phyloP scores from a whole-genome alignment of 2,113 vertebrate genomes.

The Equus przewalskii region DNA sequence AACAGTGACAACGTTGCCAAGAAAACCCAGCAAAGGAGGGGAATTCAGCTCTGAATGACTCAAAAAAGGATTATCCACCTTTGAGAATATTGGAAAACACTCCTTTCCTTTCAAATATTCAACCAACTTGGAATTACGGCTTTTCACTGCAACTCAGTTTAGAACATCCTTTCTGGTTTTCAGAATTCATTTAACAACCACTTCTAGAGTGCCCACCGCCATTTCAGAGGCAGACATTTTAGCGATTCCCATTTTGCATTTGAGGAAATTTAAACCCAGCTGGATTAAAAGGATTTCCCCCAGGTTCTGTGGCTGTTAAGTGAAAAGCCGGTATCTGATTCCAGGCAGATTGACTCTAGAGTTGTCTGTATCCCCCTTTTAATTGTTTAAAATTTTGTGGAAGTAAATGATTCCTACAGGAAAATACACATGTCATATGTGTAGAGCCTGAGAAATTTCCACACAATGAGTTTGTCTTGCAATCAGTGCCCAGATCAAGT shows the following conservation, averaged over 20 bases:
- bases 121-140: no score
- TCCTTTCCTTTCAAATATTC: neutral
- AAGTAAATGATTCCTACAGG: no score
- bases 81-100: neutral
- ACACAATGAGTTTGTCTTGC: no score
- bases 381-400: neutral
- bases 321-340: neutral
- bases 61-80: neutral
- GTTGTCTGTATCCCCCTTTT: accelerated
- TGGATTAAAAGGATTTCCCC: accelerated
- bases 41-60: neutral
- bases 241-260: neutral
- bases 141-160: neutral
- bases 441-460: no score
- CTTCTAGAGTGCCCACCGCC: neutral
- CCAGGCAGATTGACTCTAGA: neutral
- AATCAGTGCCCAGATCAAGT: neutral
- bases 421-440: accelerated
- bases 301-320: neutral
- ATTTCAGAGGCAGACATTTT: neutral
- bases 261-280: neutral
- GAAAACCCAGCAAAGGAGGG: neutral
- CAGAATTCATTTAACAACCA: neutral
- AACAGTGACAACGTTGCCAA: neutral
- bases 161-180: neutral